Evolutionary conservation across 2,113 vertebrate genomes (phyloP), one percentile per base, ranked within the genome.

Genomic region (Neodontobutis hainanensis): DNA sequence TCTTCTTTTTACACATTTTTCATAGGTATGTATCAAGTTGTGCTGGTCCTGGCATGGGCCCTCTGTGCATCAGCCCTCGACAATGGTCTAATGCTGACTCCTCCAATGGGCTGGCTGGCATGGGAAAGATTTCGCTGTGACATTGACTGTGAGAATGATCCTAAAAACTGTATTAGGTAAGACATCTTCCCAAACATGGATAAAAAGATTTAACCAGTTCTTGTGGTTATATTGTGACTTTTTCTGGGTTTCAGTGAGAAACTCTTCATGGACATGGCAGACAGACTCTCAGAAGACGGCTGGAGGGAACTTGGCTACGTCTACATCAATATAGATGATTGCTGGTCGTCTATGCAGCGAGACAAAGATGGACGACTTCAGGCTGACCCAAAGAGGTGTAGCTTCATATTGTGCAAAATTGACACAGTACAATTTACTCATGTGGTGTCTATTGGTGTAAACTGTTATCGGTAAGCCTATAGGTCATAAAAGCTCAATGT

Each of bases 51-150:
- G 4, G 55, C 81, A 12, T 77, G 90, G 50, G 66, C 48, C 6
- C 58, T 92, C 5, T 75, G 70, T 14, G 34, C 83, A 56, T 80
- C 87, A 0, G 87, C 89, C 32, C 83, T 97, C 65, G 95, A 98
- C 63, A 98, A 98, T 6, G 97, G 96, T 10, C 81, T 96, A 61
- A 93, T 98, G 78, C 88, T 58, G 75, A 95, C 87, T 0, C 97
- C 97, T 8, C 95, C 96, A 3, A 98, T 98, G 97, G 97, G 97
- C 68, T 98, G 97, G 97, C 66, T 98, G 88, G 90, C 96, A 14
- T 98, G 97, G 97, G 97, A 98, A 61, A 92, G 96, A 4, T 98
- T 91, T 76, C 93, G 97, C 78, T 98, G 97, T 68, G 92, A 98
- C 76, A 88, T 83, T 0, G 80, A 97, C 90, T 98, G 97, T 78